A percentile compares a stretch with the other conserved stretches of the same genome.
phyloP scores from a whole-genome alignment of 2,113 vertebrate species.

The Bufo bufo region DNA sequence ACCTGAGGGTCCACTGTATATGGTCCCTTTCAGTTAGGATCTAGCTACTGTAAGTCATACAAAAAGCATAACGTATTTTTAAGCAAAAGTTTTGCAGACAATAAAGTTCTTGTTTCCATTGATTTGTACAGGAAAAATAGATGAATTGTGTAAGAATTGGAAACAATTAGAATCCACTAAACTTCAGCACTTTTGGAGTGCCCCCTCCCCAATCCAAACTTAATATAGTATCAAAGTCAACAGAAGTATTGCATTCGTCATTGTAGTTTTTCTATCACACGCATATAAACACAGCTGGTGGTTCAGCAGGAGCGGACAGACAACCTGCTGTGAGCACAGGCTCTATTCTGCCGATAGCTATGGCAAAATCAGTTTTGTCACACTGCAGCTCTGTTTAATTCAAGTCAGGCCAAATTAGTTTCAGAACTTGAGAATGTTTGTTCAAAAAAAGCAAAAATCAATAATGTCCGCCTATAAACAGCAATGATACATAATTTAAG shows the following conservation, averaged over 20 bases:
- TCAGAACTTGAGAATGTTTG: slow-evolving; percentile 8
- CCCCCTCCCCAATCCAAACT: not conserved
- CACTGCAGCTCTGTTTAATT: slow-evolving; percentile 20
- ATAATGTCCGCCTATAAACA: not conserved
- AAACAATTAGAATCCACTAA: not conserved
- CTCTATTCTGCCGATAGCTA: slow-evolving; percentile 9
- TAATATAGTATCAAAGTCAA: not conserved
- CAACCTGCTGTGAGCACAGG: slow-evolving; percentile 33
- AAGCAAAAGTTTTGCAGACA: not conserved
- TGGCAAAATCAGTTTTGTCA: slow-evolving; percentile 23
- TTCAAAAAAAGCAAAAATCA: slow-evolving; percentile 1
- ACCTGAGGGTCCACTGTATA: too few relatives aligned
- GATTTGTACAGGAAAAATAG: not conserved
- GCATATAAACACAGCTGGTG: slow-evolving; percentile 42
- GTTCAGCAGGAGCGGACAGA: slow-evolving; percentile 1
- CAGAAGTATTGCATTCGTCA: slow-evolving; percentile 14
- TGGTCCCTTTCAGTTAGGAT: too few relatives aligned
- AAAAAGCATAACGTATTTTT: too few relatives aligned
- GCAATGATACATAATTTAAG: not conserved
- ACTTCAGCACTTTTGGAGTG: not conserved
- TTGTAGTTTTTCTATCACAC: not conserved
- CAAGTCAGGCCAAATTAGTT: slow-evolving; percentile 18
- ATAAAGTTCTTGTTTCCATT: not conserved
- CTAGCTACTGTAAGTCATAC: too few relatives aligned
- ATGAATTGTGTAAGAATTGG: not conserved